These are phyloP conservation scores for Zosterops borbonicus DNA, from an alignment of 2,113 vertebrate species.

Conservation along the genomic window DNA sequence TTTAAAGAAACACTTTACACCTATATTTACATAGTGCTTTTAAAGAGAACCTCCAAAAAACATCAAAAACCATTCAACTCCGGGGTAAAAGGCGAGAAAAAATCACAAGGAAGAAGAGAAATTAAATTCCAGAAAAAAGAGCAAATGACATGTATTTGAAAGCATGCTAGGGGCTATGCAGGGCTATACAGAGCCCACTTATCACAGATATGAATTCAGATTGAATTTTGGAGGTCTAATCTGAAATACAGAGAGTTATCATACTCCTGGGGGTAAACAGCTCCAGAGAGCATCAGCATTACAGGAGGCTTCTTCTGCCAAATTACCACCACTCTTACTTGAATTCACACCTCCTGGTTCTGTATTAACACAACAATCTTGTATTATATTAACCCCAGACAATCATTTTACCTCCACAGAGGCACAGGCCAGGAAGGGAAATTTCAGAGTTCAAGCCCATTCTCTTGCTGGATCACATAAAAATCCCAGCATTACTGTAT, in stretches of 20 bases:
- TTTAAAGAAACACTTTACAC: not conserved
- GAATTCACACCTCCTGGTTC: not conserved
- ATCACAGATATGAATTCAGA: not conserved
- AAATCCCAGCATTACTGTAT: not conserved
- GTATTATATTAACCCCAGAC: not conserved
- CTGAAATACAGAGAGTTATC: not conserved
- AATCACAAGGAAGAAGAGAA: not conserved
- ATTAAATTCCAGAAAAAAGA: not conserved
- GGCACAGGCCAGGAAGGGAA: not conserved
- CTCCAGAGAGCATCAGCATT: not conserved
- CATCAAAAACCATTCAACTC: not conserved
- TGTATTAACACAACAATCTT: not conserved
- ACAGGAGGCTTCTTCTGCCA: not conserved
- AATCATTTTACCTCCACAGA: not conserved
- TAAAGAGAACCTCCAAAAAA: not conserved
- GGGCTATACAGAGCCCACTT: not conserved
- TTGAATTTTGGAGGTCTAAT: not conserved
- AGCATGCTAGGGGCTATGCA: not conserved
- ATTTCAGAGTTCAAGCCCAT: not conserved
- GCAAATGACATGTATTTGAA: not conserved
- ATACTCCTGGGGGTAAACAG: not conserved
- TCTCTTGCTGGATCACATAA: not conserved
- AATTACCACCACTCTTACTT: not conserved
- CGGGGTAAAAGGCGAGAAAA: not conserved
- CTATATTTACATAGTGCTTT: not conserved